phyloP scores from a whole-genome alignment of 2,113 vertebrate species.

The Halcyon malimbica region DNA sequence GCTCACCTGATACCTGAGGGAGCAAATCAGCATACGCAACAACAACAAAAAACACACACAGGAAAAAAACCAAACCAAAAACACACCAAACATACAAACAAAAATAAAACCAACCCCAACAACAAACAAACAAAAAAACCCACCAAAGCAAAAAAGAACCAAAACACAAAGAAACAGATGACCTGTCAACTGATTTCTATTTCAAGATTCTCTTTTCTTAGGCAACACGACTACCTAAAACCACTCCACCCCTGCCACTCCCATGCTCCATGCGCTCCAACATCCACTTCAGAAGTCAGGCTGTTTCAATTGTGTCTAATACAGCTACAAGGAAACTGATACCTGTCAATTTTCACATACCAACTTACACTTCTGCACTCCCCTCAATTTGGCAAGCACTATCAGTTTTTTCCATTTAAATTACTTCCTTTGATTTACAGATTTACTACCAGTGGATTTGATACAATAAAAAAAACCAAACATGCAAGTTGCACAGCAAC shows the following conservation, averaged over 20 bases:
- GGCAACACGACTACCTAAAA: conserved; percentile 9
- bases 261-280: not conserved
- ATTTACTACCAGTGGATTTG: not conserved
- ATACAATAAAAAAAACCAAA: not conserved
- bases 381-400: not conserved
- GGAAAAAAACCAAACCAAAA: not conserved
- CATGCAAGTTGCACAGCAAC: not conserved
- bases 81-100: not conserved
- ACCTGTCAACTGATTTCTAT: not conserved
- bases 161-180: not conserved
- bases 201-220: conserved; percentile 30
- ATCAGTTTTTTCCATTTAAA: not conserved
- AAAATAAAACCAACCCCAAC: no score
- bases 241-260: conserved; percentile 28
- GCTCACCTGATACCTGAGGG: not conserved
- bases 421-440: not conserved
- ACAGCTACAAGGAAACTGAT: not conserved
- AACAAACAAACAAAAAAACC: no score
- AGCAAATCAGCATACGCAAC: not conserved
- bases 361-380: not conserved
- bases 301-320: not conserved
- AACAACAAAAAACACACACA: not conserved
- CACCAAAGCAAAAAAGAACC: not conserved
- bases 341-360: not conserved
- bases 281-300: conserved; percentile 21